A percentile compares a stretch with the other conserved stretches of the same genome.
Evolutionary conservation across 2,797 vertebrate genomes (phyloP).

Genomic region (Esox masquinongy): DNA sequence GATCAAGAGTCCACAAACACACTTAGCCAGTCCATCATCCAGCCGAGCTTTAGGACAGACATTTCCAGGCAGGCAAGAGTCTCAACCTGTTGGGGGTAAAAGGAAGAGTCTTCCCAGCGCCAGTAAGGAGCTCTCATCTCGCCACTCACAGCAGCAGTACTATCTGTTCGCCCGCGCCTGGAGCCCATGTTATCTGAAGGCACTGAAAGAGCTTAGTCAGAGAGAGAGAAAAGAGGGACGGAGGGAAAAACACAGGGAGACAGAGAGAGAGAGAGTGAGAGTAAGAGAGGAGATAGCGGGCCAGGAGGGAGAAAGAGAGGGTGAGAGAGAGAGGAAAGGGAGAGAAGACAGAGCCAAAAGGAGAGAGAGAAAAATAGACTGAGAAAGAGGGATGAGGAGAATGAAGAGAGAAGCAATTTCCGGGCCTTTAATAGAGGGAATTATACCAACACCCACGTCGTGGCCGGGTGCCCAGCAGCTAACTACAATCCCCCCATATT

Average conservation of each 20-base stretch:
- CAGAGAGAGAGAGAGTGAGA: background rate
- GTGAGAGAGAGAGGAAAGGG: background rate
- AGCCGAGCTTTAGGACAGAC: no score
- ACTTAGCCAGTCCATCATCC: no score
- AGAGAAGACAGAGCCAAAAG: background rate
- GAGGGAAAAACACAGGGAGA: background rate
- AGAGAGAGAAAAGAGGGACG: background rate
- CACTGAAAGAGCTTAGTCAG: background rate
- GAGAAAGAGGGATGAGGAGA: slow-evolving; percentile 2
- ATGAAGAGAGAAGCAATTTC: slow-evolving; percentile 3
- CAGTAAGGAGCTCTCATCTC: background rate
- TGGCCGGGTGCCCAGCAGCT: background rate
- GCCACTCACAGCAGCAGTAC: background rate
- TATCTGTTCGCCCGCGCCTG: background rate
- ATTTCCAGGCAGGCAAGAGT: background rate
- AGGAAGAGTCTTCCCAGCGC: background rate
- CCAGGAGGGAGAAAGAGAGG: background rate
- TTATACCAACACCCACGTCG: background rate
- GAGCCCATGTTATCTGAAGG: background rate
- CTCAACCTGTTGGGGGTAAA: background rate
- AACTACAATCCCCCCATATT: background rate
- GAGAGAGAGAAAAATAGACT: slow-evolving; percentile 1
- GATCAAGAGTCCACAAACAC: no score
- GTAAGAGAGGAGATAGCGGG: no score
- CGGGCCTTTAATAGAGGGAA: background rate